These are phyloP conservation scores for Podargus strigoides DNA, from an alignment of 2,797 vertebrate species.

Conservation along the genomic window DNA sequence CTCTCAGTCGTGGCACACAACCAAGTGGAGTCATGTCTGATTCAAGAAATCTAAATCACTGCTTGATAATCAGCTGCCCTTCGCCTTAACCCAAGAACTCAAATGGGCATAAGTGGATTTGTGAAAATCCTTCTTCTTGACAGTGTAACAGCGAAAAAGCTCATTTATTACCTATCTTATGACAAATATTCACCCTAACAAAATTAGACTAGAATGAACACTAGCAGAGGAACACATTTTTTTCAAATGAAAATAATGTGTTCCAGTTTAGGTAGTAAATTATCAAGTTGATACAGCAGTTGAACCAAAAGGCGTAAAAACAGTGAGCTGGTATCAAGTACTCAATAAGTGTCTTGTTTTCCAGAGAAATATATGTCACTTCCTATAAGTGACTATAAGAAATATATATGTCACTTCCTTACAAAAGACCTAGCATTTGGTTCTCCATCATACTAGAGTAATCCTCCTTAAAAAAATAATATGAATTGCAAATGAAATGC, in stretches of 20 bases:
- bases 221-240: background rate
- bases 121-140: background rate
- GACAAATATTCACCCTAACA: background rate
- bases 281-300: background rate
- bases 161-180: background rate
- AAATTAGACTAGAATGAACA: background rate
- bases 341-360: background rate
- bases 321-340: background rate
- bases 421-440: background rate
- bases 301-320: background rate
- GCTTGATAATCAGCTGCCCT: background rate
- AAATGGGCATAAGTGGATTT: background rate
- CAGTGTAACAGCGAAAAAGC: background rate
- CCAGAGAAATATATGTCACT: background rate
- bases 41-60: too few relatives aligned
- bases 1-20: too few relatives aligned
- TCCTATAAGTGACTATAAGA: too few relatives aligned
- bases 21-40: too few relatives aligned
- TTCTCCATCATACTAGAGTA: background rate
- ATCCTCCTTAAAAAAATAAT: background rate
- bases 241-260: background rate
- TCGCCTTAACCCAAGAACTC: background rate
- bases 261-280: background rate
- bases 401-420: background rate
- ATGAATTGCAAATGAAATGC: background rate